Base-by-base conservation (phyloP, 2,113 vertebrate species). In the Hirundichthys speculiger region DNA sequence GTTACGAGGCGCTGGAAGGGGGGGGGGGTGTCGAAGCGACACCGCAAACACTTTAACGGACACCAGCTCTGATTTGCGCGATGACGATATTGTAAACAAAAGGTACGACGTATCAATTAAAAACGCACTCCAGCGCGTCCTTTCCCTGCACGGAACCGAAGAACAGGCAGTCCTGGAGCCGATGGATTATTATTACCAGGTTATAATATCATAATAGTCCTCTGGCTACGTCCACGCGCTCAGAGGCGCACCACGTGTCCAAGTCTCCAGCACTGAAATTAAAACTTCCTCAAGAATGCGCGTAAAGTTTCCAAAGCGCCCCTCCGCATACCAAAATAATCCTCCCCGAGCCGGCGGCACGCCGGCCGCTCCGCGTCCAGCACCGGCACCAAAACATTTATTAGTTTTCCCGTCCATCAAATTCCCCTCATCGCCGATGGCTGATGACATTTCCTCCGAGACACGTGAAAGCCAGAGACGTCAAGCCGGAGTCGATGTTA, bases 381-480 rank as follows among this genome's bases (percentile, higher is more conserved):
- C n/a, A 0, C 41, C 16, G 4, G 5, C 48, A 52, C 24, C 1
- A 1, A 34, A 12, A 40, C 19, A 40, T 45, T n/a, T 18, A 63
- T 12, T 30, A 48, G 6, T 18, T 54, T 69, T 24, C 8, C 11
- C 59, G 41, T 60, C 56, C 65, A 19, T 27, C 9, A 47, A 8
- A 38, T 19, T 19, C 34, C 39, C 19, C 34, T 19, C 61, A 52
- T 5, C 3, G 30, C 39, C n/a, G 22, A 2, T 3, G 22, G 56
- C 42, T 13, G 75, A 66, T 80, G 63, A 66, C 81, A 83, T 74
- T 80, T 90, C 84, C 88, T 83, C 69, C 67, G n/a, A 46, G 50
- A 84, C 91, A 90, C 91, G 92, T 92, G 92, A 90, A 86, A 88
- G 79, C 63, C 87, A 88, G 59, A 79, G 59, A 79, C 83, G 68